Conservation (phyloP, 2,888 invertebrate genomes). For the Diachrysia chrysitis region DNA sequence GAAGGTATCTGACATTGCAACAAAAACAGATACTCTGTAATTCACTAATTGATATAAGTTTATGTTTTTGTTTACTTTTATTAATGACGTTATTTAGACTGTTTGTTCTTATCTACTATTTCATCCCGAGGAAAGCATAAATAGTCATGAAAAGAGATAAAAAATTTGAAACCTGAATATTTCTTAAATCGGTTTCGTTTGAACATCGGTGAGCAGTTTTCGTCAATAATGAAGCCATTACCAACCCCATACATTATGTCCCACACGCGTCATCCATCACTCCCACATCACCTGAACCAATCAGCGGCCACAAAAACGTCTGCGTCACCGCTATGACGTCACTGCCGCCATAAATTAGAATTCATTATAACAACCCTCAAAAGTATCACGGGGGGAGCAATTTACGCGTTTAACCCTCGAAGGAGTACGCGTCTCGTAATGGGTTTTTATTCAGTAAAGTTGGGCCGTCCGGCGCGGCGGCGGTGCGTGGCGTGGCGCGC, state of each 20-base stretch:
- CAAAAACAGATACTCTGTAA: background rate
- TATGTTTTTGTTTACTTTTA: background rate
- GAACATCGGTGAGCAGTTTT: too few relatives aligned
- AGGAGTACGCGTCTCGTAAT: slow-evolving; percentile 47
- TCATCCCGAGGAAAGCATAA: too few relatives aligned
- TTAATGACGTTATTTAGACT: background rate
- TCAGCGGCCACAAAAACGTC: slow-evolving; percentile 28
- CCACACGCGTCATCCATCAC: slow-evolving; percentile 3
- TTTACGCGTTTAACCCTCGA: slow-evolving; percentile 45
- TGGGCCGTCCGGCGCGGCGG: slow-evolving; percentile 1
- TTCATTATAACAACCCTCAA: slow-evolving; percentile 56
- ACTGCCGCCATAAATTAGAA: slow-evolving; percentile 55
- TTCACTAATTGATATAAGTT: too few relatives aligned
- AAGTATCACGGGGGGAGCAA: slow-evolving; percentile 51
- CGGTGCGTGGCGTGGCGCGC: slow-evolving; percentile 16
- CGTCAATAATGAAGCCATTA: background rate
- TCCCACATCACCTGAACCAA: slow-evolving; percentile 19
- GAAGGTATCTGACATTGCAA: background rate
- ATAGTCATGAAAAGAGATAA: too few relatives aligned
- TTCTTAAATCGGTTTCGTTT: too few relatives aligned
- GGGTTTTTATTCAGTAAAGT: slow-evolving; percentile 63
- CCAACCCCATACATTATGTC: slow-evolving; percentile 4
- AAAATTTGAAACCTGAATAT: too few relatives aligned
- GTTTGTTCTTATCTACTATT: background rate
- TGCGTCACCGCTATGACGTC: slow-evolving; percentile 48